Base-by-base conservation (phyloP, 2,113 vertebrate species). In the Serilophus lunatus region DNA sequence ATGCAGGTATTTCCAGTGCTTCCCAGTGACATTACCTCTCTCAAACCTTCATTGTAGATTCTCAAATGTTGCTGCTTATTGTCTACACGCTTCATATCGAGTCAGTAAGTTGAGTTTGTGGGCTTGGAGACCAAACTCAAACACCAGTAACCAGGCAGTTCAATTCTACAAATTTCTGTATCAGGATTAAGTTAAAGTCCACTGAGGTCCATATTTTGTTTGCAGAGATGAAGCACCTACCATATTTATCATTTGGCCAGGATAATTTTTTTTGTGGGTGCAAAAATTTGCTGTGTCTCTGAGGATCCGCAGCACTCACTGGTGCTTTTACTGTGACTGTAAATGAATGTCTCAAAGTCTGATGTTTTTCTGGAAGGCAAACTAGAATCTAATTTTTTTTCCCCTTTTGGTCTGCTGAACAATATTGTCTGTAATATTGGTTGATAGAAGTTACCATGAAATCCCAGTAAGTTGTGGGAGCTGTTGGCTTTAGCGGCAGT, bases 81-180 rank as follows among this genome's bases (percentile, higher is more conserved):
- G 18, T 35, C 47, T 72, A 0, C 1, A 1, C 0, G 1, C 14
- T 13, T 76, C n/a, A 7, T 31, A 35, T 12, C 45, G 35, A 20
- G 50, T 74, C 38, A 38, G 0, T 40, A 70, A 18, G 16, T 50
- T 74, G 42, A 60, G 15, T 51, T 53, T 75, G 38, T 71, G 42
- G 49, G 5, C 50, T 71, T 82, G 63, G 20, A 87, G 24, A 16
- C 13, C 25, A 47, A 59, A 36, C 16, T 49, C 16, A 53, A 80
- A 25, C 18, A 9, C 35, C 42, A 8, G 18, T 61, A 56, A 81
- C 12, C 40, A 45, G 42, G 11, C 19, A 81, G 36, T n/a, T 81
- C 35, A 82, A 40, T 13, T 7, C 15, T 86, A 19, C 24, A 75
- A n/a, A 77, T 36, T 69, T 70, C 65, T 82, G 7, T 47, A 6